phyloP scores from a whole-genome alignment of 2,888 invertebrate genomes.

The Nomada flava region DNA sequence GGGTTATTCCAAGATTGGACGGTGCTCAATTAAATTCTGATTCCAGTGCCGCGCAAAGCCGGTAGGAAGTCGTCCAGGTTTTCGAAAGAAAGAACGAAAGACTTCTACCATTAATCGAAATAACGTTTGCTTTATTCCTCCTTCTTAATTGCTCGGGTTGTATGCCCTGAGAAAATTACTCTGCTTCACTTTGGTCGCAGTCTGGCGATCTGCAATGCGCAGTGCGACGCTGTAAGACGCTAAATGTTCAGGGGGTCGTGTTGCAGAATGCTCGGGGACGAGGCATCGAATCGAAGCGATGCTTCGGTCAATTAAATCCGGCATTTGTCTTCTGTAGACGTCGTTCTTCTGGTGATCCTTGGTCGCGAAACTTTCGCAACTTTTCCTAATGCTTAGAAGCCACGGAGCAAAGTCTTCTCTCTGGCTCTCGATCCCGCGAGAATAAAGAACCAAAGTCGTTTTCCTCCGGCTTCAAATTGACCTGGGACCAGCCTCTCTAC shows the following conservation, averaged over 20 bases:
- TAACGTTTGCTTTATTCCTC: background rate
- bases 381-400: slow-evolving; percentile 32
- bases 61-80: slow-evolving; percentile 10
- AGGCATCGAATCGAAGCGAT: slow-evolving; percentile 40
- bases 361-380: slow-evolving; percentile 54
- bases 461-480: slow-evolving; percentile 76
- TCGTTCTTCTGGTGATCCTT: slow-evolving; percentile 48
- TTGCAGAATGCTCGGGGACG: background rate
- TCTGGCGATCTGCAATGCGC: slow-evolving; percentile 43
- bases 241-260: background rate
- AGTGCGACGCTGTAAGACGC: slow-evolving; percentile 19
- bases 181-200: background rate
- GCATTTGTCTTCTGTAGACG: slow-evolving; percentile 62
- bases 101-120: background rate
- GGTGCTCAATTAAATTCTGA: slow-evolving; percentile 40
- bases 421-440: slow-evolving; percentile 48
- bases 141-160: slow-evolving; percentile 2
- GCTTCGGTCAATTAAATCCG: slow-evolving; percentile 67
- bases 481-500: slow-evolving; percentile 64
- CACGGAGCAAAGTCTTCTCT: slow-evolving; percentile 7
- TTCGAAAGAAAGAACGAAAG: background rate
- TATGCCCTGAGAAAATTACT: background rate
- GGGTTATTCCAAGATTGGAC: slow-evolving; percentile 37
- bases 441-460: slow-evolving; percentile 75
- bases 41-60: slow-evolving; percentile 31